Evolutionary conservation across 2,113 vertebrate species (phyloP).

Genomic region (Motacilla alba): DNA sequence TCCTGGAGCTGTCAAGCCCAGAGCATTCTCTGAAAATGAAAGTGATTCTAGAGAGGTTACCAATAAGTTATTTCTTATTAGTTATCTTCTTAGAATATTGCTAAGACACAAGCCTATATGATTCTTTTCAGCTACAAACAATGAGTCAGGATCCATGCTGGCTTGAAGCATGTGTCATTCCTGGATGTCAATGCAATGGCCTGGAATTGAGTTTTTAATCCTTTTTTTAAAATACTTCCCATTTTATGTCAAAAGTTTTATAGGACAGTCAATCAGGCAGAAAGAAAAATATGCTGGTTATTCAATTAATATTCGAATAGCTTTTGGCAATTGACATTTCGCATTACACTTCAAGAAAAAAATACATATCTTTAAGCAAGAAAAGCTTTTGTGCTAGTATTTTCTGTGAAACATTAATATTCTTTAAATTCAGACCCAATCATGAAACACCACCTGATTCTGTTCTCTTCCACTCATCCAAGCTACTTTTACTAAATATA

Average conservation of each 20-base stretch:
- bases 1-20: neutral
- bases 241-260: neutral
- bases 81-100: conserved; percentile 1
- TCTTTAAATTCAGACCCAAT: neutral
- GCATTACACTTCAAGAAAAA: neutral
- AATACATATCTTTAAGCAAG: neutral
- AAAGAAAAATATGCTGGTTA: neutral
- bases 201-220: neutral
- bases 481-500: neutral
- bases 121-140: conserved; percentile 28
- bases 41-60: conserved; percentile 28
- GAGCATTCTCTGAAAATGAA: conserved; percentile 30
- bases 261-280: neutral
- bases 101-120: conserved; percentile 20
- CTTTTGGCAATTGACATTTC: neutral
- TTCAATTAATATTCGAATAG: neutral
- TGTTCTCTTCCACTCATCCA: neutral
- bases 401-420: neutral
- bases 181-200: neutral
- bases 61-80: conserved; percentile 6
- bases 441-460: neutral
- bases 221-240: neutral
- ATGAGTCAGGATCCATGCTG: conserved; percentile 1
- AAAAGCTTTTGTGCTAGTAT: neutral
- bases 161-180: neutral